Conservation (phyloP, 2,888 invertebrate species). For the Lycophotia porphyrea region DNA sequence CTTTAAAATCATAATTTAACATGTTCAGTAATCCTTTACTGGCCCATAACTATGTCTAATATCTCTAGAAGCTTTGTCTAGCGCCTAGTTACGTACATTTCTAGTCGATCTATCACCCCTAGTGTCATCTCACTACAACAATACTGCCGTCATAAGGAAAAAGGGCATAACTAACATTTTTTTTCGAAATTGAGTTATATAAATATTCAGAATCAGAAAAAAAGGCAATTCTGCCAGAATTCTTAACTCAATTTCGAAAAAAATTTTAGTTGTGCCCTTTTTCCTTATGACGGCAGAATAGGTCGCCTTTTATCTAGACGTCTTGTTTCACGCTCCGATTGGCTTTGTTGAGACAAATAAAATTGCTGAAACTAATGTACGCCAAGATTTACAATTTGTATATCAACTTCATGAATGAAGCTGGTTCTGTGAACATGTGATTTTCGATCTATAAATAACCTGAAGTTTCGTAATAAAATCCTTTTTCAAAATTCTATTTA, state of each 20-base stretch:
- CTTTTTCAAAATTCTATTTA: too few species aligned
- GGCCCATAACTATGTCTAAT: background rate
- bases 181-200: too few species aligned
- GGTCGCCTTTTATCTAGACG: background rate
- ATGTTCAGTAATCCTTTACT: background rate
- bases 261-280: too few species aligned
- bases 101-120: background rate
- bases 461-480: background rate
- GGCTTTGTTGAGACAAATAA: background rate
- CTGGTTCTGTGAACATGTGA: background rate
- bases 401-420: background rate
- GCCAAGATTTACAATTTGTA: background rate
- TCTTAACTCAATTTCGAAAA: too few species aligned
- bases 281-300: too few species aligned
- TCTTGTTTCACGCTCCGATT: background rate
- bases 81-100: conserved; percentile 11
- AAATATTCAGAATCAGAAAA: too few species aligned
- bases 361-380: background rate
- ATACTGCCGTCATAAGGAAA: too few species aligned
- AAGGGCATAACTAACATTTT: too few species aligned
- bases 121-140: background rate
- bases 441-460: background rate
- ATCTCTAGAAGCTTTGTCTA: too few species aligned
- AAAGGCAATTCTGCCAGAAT: too few species aligned
- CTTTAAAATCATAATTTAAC: background rate